Percentiles rank a stretch among this genome's conserved stretches.
phyloP scores from a whole-genome alignment of 2,888 invertebrate genomes.

The Drosophila meridionalis region DNA sequence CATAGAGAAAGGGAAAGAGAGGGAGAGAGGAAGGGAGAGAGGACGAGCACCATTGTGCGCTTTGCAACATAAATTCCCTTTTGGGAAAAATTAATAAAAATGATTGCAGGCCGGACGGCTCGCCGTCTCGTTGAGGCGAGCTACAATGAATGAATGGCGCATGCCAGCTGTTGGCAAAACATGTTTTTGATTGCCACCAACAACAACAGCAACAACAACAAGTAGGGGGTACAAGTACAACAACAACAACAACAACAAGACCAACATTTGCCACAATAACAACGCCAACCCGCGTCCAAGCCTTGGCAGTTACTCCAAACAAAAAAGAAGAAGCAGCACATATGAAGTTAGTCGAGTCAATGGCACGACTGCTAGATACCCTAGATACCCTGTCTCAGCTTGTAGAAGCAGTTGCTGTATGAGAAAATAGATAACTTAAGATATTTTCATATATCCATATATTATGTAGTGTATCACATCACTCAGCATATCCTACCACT shows the following conservation, averaged over 20 bases:
- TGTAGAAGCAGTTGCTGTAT: not conserved
- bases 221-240: slow-evolving; percentile 19
- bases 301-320: too few relatives aligned
- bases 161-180: slow-evolving; percentile 78
- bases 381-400: not conserved
- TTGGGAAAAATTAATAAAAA: slow-evolving; percentile 77
- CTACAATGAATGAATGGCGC: slow-evolving; percentile 77
- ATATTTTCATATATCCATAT: too few relatives aligned
- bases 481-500: too few relatives aligned
- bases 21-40: not conserved
- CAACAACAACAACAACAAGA: slow-evolving; percentile 24
- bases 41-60: slow-evolving; percentile 9
- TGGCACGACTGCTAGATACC: not conserved
- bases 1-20: too few relatives aligned
- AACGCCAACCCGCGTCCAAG: slow-evolving; percentile 16
- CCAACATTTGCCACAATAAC: slow-evolving; percentile 17
- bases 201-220: slow-evolving; percentile 46
- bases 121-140: slow-evolving; percentile 43
- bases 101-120: slow-evolving; percentile 68
- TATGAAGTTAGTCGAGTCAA: not conserved
- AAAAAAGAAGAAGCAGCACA: not conserved
- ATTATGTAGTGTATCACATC: too few relatives aligned
- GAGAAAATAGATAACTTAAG: too few relatives aligned
- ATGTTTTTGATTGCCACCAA: slow-evolving; percentile 75
- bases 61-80: slow-evolving; percentile 71